Evolutionary conservation across 2,797 vertebrate genomes (phyloP), one percentile per base, ranked within the genome.

Genomic region (Rhabdomys pumilio): DNA sequence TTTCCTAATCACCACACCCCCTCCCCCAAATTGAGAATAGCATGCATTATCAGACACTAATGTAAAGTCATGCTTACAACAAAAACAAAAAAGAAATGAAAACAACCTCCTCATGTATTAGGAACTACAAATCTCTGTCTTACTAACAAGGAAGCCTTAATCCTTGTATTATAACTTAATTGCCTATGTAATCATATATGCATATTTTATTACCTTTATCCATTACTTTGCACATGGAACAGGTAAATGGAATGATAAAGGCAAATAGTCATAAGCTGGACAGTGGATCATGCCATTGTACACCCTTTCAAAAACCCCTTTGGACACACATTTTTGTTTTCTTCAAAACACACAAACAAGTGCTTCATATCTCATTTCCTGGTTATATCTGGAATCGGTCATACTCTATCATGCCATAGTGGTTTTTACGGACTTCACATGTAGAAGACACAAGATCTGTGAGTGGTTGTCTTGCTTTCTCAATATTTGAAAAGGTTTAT

Each of bases 91-190:
- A 81, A 38, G 0, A 72, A 69, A 53, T 77, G 34, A 90, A 83
- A 79, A 7, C 13, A 53, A 59, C 9, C 31, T 89, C 63, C 15
- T 96, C 41, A 79, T 31, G 14, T 44, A 88, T 55, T 34, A 95
- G 79, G 10, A 44, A 12, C 26, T 88, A 6, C 38, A 81, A 90
- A 65, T 83, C n/a, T 87, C 29, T 94, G 19, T 20, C 24, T 61
- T 10, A n/a, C 8, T 50, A 79, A 59, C n/a, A 76, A 17, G 87
- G 13, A 88, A 47, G 10, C 82, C 31, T 83, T 63, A 81, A 75
- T 77, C 31, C 0, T 31, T 81, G 41, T 61, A 55, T 85, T 81
- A 29, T 65, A 73, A 89, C 86, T 93, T 59, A 95, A 79, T 77
- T 72, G 14, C 1, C 86, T 86, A 53, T 55, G 2, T 79, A 92